phyloP scores from a whole-genome alignment of 2,797 vertebrate species.

The Allobates femoralis region DNA sequence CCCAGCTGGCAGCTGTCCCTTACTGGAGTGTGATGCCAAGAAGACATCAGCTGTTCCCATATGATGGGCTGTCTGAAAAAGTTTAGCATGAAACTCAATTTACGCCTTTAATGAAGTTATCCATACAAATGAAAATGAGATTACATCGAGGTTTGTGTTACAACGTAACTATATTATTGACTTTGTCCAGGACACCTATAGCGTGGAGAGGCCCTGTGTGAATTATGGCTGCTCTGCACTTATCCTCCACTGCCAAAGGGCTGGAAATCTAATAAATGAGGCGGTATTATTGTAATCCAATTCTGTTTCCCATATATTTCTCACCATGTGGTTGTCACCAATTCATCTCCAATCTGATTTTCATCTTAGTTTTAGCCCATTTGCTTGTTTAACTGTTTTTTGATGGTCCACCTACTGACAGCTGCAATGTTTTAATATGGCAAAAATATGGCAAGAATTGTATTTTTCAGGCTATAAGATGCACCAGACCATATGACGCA shows the following conservation, averaged over 20 bases:
- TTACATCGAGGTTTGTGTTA: neutral
- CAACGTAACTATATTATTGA: neutral
- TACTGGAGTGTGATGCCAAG: neutral
- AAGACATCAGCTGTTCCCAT: neutral
- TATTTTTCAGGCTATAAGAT: too few species aligned
- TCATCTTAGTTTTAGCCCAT: neutral
- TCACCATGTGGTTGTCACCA: constrained; percentile 38
- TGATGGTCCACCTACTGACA: neutral
- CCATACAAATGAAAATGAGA: neutral
- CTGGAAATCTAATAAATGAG: constrained; percentile 46
- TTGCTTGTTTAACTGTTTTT: neutral
- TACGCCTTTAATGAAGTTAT: neutral
- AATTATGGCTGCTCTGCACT: constrained; percentile 1
- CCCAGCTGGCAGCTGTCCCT: neutral
- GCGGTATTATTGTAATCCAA: constrained; percentile 43
- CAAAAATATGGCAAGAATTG: too few species aligned
- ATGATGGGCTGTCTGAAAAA: neutral
- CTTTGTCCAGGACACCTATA: constrained; percentile 1
- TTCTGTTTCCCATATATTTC: constrained; percentile 38
- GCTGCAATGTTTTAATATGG: neutral
- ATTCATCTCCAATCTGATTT: neutral
- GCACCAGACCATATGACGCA: too few species aligned
- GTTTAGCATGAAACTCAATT: neutral
- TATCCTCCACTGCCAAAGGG: constrained; percentile 39
- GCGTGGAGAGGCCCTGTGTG: neutral